phyloP scores from a whole-genome alignment of 2,888 invertebrate species.

The Tupiocoris notatus region DNA sequence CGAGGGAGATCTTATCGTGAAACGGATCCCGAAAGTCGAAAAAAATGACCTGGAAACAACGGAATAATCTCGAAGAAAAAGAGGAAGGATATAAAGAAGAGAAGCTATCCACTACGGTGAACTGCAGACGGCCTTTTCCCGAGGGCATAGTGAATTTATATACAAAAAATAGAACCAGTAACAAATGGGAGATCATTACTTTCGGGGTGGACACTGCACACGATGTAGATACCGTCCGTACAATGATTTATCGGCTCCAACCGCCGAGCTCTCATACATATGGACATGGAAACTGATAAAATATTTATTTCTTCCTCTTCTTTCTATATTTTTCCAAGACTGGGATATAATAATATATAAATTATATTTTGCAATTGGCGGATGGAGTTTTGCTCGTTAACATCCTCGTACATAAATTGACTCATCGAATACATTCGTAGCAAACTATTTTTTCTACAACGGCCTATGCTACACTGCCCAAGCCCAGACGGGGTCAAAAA shows the following conservation, averaged over 20 bases:
- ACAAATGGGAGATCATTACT: slow-evolving; percentile 39
- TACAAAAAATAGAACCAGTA: slow-evolving; percentile 19
- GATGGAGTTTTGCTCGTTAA: too few relatives aligned
- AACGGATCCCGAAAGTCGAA: not conserved
- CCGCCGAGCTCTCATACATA: slow-evolving; percentile 15
- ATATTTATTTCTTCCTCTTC: slow-evolving; percentile 24
- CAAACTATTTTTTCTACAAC: too few relatives aligned
- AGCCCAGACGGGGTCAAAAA: too few relatives aligned
- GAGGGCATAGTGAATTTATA: slow-evolving; percentile 31
- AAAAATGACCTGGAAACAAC: not conserved
- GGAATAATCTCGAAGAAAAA: not conserved
- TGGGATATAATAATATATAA: not conserved
- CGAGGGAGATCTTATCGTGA: not conserved
- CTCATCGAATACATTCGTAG: too few relatives aligned
- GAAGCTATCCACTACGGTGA: not conserved
- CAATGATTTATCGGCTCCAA: slow-evolving; percentile 21
- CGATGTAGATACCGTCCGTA: slow-evolving; percentile 23
- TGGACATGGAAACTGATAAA: slow-evolving; percentile 19
- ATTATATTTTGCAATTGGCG: slow-evolving; percentile 5
- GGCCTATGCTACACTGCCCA: too few relatives aligned
- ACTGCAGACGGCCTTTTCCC: slow-evolving; percentile 14
- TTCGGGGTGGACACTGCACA: slow-evolving; percentile 29
- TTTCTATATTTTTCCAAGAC: not conserved
- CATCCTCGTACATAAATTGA: too few relatives aligned
- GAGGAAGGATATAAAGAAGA: not conserved